Percentiles rank a stretch among this genome's conserved stretches.
Conservation (phyloP, 2,888 invertebrate genomes). For the Trissonchulus sp. region DNA sequence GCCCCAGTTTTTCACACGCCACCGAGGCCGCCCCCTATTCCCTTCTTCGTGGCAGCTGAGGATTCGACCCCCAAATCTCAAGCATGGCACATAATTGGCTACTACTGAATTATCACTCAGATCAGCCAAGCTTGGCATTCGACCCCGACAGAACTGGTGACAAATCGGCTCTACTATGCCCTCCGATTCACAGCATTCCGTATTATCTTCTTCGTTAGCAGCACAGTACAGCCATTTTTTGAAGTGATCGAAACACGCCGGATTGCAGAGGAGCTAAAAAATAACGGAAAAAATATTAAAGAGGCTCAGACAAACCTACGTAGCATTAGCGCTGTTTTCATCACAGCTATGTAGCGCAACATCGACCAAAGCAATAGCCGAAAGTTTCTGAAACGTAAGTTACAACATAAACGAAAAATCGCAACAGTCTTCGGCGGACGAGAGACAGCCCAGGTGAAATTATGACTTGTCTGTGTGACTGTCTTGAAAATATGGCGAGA, state of each 20-base stretch:
- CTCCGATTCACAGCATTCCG: neutral
- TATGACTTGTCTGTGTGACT: no score
- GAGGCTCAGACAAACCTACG: no score
- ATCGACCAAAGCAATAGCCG: no score
- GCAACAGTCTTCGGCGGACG: no score
- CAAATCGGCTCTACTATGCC: neutral
- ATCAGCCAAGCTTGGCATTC: neutral
- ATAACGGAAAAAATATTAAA: neutral
- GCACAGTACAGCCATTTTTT: conserved; percentile 18
- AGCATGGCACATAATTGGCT: neutral
- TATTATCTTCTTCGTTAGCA: conserved; percentile 10
- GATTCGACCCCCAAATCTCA: neutral
- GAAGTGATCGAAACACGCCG: conserved; percentile 12
- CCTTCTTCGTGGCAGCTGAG: neutral
- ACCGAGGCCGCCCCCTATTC: neutral
- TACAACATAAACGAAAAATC: no score
- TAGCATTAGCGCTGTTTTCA: no score
- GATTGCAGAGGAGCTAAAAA: conserved; percentile 2
- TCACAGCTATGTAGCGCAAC: no score
- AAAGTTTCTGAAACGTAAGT: no score
- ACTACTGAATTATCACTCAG: neutral
- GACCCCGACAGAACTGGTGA: conserved; percentile 11
- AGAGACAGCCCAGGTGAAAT: no score
- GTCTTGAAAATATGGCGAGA: no score
- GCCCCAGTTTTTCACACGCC: neutral